These are phyloP conservation scores for Brachionus plicatilis DNA, from an alignment of 1,140 invertebrate genomes.

Conservation along the genomic window DNA sequence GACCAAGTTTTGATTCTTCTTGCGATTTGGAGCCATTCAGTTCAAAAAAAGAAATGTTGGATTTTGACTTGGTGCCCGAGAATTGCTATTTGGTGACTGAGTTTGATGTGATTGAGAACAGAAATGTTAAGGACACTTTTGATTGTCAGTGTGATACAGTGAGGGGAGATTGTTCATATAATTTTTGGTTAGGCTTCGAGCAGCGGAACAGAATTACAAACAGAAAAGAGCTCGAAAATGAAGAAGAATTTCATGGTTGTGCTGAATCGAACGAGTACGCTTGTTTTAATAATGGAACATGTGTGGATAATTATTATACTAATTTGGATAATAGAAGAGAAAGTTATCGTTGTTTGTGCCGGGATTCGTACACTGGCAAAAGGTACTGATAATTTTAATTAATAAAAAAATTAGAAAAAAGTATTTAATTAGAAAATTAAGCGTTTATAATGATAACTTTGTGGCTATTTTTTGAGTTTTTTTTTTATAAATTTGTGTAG, in stretches of 20 bases:
- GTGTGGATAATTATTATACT: conserved; percentile 33
- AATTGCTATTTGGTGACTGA: conserved; percentile 18
- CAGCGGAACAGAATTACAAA: not conserved
- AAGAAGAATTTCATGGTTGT: conserved; percentile 20
- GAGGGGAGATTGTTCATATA: not conserved
- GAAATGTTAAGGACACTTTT: not conserved
- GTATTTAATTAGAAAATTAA: not conserved
- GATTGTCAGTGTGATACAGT: not conserved
- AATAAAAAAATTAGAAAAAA: not conserved
- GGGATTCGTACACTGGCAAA: conserved; percentile 6
- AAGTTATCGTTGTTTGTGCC: not conserved
- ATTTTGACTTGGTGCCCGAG: not conserved
- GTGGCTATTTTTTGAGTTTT: not conserved
- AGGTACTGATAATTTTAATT: conserved; percentile 6
- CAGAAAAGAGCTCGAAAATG: not conserved
- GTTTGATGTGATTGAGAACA: not conserved
- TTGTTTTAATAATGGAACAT: conserved; percentile 39
- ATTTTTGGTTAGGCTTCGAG: not conserved
- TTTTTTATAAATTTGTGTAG: not conserved
- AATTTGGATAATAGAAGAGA: not conserved
- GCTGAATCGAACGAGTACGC: conserved; percentile 2
- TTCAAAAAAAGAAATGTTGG: not conserved
- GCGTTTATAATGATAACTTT: not conserved
- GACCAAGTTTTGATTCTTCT: not conserved
- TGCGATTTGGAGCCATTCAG: not conserved